Evolutionary conservation across 2,797 vertebrate genomes (phyloP).

Genomic region (Rhinatrema bivittatum): DNA sequence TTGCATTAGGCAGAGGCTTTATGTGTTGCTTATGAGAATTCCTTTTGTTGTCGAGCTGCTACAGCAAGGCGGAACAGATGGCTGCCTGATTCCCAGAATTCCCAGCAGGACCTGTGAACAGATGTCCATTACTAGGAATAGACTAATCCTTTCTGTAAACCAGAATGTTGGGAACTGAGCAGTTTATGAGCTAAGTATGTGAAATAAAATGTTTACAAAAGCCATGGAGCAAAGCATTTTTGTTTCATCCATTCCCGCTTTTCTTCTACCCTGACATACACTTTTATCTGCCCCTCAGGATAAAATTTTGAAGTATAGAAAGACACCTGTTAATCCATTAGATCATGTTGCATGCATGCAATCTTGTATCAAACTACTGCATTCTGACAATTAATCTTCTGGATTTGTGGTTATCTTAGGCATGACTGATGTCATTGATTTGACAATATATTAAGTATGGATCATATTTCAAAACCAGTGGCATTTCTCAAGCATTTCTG

Average conservation of each 20-base stretch:
- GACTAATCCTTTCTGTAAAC: conserved; percentile 11
- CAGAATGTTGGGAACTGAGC: conserved; percentile 2
- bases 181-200: conserved; percentile 23
- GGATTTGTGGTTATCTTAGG: not conserved
- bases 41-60: conserved; percentile 29
- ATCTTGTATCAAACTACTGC: not conserved
- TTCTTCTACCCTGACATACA: not conserved
- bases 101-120: conserved; percentile 38
- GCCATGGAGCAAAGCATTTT: conserved; percentile 1
- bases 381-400: not conserved
- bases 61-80: conserved; percentile 34
- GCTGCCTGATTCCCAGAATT: conserved; percentile 38
- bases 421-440: not conserved
- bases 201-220: conserved; percentile 16
- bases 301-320: not conserved
- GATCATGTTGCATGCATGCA: no score
- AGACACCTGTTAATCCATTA: not conserved
- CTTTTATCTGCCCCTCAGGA: not conserved
- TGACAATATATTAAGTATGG: not conserved
- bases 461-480: not conserved
- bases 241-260: not conserved
- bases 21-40: conserved; percentile 28
- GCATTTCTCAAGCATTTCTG: not conserved
- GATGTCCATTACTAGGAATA: conserved; percentile 38
- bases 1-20: conserved; percentile 28